Evolutionary conservation across 2,888 invertebrate genomes (phyloP), one percentile per base, ranked within the genome.

Genomic region (Epiblema foenella): DNA sequence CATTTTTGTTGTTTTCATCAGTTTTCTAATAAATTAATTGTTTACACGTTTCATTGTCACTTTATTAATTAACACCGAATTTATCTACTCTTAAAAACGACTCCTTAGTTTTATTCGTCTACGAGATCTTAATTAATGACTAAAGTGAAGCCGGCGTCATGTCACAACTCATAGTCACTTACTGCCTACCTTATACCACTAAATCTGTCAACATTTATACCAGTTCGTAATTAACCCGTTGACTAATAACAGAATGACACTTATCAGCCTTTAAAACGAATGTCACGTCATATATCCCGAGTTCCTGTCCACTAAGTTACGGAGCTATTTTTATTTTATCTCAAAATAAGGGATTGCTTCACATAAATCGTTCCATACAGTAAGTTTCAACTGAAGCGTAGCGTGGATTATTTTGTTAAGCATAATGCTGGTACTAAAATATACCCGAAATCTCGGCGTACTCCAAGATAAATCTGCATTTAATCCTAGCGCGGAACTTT

Each of bases 221-320:
- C 80, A 83, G 79, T 80, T 76, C 76, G 76, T 87, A 88, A 90
- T 90, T 89, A 91, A 89, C 87, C 80, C 85, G 88, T 83, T 89
- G 90, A 93, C 91, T 90, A 90, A 92, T 90, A 83, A 85, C 85
- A 82, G 84, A 86, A 89, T 83, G 89, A 86, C 88, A 89, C 84
- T 83, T 79, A 66, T 82, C 78, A 80, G 79, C 77, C 81, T 82
- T 81, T 85, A 81, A 88, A 87, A 87, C 84, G 81, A 86, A 87
- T 87, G 89, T 82, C 85, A 76, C 81, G 78, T 82, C 85, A 83
- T 90, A 86, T 84, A 88, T 89, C 85, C 83, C 78, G 84, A 83
- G 84, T 83, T 81, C 80, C 81, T 79, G 76, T 52, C n/a, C 75
- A 73, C 73, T 73, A 80, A 77, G 78, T 77, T 77, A 79, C 74